phyloP scores from a whole-genome alignment of 2,113 vertebrate species.

The Mormoops blainvillei region DNA sequence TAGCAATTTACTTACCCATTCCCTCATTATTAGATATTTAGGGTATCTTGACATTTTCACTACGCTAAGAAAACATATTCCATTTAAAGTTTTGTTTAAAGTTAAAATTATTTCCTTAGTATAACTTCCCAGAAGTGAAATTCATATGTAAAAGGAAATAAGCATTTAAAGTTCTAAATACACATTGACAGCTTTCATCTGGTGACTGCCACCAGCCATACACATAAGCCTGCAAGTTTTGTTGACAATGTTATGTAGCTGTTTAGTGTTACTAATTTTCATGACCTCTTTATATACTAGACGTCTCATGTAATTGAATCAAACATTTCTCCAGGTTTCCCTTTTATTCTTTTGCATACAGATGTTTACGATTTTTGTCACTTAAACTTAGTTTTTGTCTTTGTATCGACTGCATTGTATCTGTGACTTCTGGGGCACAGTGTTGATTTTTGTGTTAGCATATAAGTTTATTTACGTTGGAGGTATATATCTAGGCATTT shows the following conservation, averaged over 20 bases:
- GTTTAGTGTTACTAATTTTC: not conserved
- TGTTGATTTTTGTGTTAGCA: not conserved
- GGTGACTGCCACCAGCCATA: not conserved
- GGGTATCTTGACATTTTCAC: not conserved
- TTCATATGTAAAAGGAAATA: not conserved
- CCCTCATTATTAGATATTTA: not conserved
- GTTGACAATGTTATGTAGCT: not conserved
- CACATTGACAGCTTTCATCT: not conserved
- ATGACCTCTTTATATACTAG: not conserved
- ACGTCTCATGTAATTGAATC: not conserved
- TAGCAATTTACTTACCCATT: slow-evolving; percentile 22
- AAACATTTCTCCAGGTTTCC: not conserved
- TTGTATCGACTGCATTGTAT: not conserved
- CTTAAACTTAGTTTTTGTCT: not conserved
- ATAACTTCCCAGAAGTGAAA: not conserved
- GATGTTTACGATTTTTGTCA: slow-evolving; percentile 9
- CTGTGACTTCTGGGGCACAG: not conserved
- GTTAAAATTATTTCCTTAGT: not conserved
- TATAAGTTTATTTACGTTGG: not conserved
- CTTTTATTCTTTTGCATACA: not conserved
- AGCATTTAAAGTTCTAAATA: not conserved
- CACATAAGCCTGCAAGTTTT: not conserved
- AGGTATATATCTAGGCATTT: not conserved
- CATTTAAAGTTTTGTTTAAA: not conserved
- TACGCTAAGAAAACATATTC: not conserved